Conservation (phyloP, 1,140 invertebrate genomes). For the Saccostrea glomerata region DNA sequence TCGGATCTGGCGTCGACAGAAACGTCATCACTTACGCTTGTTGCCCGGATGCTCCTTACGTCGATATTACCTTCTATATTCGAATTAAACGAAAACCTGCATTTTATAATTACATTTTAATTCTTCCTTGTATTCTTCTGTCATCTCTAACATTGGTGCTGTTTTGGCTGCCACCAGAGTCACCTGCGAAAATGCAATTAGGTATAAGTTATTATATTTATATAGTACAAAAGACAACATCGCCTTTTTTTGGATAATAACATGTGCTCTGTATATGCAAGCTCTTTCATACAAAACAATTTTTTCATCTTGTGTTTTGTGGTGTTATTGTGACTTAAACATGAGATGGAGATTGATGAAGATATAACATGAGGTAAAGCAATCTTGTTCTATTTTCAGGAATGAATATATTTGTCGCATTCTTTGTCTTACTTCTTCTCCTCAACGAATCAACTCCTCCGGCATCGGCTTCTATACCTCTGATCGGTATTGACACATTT, state of each 20-base stretch:
- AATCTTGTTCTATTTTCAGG: slow-evolving; percentile 61
- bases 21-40: slow-evolving; percentile 77
- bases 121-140: slow-evolving; percentile 78
- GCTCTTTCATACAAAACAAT: too few relatives aligned
- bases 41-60: slow-evolving; percentile 77
- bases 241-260: background rate
- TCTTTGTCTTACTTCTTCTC: slow-evolving; percentile 76
- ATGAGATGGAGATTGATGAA: too few relatives aligned
- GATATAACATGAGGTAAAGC: too few relatives aligned
- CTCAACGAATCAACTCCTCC: slow-evolving; percentile 78
- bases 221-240: too few relatives aligned
- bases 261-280: too few relatives aligned
- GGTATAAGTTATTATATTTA: slow-evolving; percentile 63
- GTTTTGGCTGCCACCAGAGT: slow-evolving; percentile 80
- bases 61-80: slow-evolving; percentile 77
- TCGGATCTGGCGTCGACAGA: slow-evolving; percentile 67
- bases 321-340: too few relatives aligned
- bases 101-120: slow-evolving; percentile 79
- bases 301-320: too few relatives aligned
- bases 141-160: slow-evolving; percentile 79
- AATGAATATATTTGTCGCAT: slow-evolving; percentile 79
- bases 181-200: slow-evolving; percentile 79
- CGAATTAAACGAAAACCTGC: slow-evolving; percentile 75
- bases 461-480: slow-evolving; percentile 77
- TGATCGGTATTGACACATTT: slow-evolving; percentile 72